Evolutionary conservation across 2,888 invertebrate genomes (phyloP), one percentile per base, ranked within the genome.

Genomic region (Pilophorus perplexus): DNA sequence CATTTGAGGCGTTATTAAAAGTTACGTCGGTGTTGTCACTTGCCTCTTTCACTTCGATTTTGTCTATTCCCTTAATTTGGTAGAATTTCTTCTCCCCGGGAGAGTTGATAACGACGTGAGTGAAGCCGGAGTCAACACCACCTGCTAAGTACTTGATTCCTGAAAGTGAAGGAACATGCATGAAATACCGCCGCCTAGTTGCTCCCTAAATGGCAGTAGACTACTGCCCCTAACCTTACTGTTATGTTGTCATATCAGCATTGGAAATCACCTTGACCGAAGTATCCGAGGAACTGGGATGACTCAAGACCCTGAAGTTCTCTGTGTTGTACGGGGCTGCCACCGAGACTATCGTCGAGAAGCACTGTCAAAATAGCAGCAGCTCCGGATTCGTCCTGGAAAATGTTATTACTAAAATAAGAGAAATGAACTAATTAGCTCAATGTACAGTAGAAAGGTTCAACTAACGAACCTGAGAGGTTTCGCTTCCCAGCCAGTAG

Each of bases 61-160:
- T 90, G 70, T 86, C 84, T 76, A 92, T 92, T 66, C 94, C 94
- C 76, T 95, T 96, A 70, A 95, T 87, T 74, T 93, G 91, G 81
- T 92, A 88, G 40, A 96, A 80, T 60, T 88, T 81, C 74, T 88
- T 89, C 73, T 87, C 87, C n/a, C 73, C 73, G 65, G 80, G 78
- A 1, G 85, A 83, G 76, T 90, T 85, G 38, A 84, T 86, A 72
- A 87, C 85, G 1, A 93, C 90, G 74, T 94, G 93, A 71, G 83
- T 85, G 79, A 95, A 95, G 0, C 95, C 95, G 1, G 88, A 87
- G 1, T 85, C 84, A 42, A 89, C 85, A 0, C 95, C 95, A 0
- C 95, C 96, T 59, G 86, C 83, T 69, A 89, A 76, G 77, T 93
- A 93, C 37, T 87, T 82, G 6, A 90, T 80, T 8, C 86, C 90